phyloP scores from a whole-genome alignment of 1,140 invertebrate species.

The Cryptotermes secundus region DNA sequence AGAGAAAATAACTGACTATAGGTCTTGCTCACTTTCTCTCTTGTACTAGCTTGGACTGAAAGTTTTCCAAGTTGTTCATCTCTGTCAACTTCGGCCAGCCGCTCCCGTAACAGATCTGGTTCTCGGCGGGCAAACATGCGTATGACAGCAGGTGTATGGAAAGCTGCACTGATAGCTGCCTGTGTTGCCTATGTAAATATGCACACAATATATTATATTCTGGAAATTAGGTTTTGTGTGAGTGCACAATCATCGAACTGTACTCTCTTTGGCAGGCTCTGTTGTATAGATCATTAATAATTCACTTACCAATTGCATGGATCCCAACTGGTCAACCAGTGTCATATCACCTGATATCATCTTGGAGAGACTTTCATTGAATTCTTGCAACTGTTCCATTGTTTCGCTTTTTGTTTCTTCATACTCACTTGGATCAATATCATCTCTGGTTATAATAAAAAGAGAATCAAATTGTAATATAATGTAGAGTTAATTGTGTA shows the following conservation, averaged over 20 bases:
- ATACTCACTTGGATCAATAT: conserved; percentile 67
- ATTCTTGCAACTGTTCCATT: conserved; percentile 72
- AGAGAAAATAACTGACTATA: background rate
- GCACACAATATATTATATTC: background rate
- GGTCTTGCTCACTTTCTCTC: conserved; percentile 35
- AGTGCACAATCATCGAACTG: background rate
- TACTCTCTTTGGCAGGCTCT: background rate
- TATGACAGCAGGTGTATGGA: conserved; percentile 77
- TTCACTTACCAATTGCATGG: conserved; percentile 62
- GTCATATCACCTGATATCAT: conserved; percentile 70
- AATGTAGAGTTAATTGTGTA: too few species aligned
- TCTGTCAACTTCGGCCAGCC: conserved; percentile 57
- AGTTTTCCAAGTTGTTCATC: conserved; percentile 41
- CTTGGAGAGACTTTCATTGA: conserved; percentile 66
- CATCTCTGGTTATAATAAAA: conserved; percentile 51
- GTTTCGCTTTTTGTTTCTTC: conserved; percentile 72
- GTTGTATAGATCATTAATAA: background rate
- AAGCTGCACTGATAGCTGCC: conserved; percentile 74
- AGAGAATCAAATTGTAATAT: too few species aligned
- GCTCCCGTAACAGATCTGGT: conserved; percentile 64
- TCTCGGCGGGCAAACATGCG: conserved; percentile 74
- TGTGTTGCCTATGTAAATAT: conserved; percentile 62
- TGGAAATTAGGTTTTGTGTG: too few species aligned
- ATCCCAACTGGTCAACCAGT: conserved; percentile 64
- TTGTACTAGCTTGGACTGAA: conserved; percentile 22